Conservation (phyloP, 2,113 vertebrate genomes). For the Struthio camelus region DNA sequence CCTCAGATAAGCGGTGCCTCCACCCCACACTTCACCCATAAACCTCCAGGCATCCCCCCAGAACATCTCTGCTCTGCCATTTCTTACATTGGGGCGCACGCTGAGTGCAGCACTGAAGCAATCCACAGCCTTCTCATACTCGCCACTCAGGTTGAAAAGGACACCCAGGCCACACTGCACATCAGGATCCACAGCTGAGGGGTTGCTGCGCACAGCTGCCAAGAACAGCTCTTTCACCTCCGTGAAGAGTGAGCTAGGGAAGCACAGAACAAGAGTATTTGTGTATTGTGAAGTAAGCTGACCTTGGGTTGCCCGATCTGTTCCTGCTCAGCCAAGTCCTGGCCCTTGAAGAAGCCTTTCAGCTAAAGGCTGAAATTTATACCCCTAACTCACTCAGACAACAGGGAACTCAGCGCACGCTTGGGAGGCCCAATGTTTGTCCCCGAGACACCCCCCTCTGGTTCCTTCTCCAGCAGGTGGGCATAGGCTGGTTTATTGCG, state of each 20-base stretch:
- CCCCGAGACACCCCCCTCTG: slow-evolving; percentile 23
- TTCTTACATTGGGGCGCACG: slow-evolving; percentile 87
- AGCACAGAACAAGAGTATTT: not conserved
- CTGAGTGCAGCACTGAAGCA: slow-evolving; percentile 94
- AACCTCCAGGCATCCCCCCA: not conserved
- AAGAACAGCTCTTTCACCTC: slow-evolving; percentile 95
- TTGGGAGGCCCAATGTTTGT: slow-evolving; percentile 77
- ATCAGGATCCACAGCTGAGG: slow-evolving; percentile 88
- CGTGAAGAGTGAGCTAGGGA: slow-evolving; percentile 85
- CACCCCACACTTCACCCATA: not conserved
- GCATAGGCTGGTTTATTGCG: slow-evolving; percentile 87
- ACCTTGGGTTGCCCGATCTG: not conserved
- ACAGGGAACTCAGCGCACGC: slow-evolving; percentile 85
- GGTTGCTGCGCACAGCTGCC: slow-evolving; percentile 87
- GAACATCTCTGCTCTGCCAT: not conserved
- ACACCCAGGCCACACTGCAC: slow-evolving; percentile 97
- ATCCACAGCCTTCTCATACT: slow-evolving; percentile 97
- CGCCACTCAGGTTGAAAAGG: slow-evolving; percentile 96
- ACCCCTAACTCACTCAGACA: slow-evolving; percentile 89
- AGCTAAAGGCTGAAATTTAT: not conserved
- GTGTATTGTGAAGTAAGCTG: not conserved
- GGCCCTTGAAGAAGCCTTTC: not conserved
- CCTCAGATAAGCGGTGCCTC: not conserved
- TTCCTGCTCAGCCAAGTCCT: not conserved
- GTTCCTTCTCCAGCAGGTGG: slow-evolving; percentile 77